These are phyloP conservation scores for Gymnogyps californianus DNA, from an alignment of 2,113 vertebrate genomes.

Conservation along the genomic window DNA sequence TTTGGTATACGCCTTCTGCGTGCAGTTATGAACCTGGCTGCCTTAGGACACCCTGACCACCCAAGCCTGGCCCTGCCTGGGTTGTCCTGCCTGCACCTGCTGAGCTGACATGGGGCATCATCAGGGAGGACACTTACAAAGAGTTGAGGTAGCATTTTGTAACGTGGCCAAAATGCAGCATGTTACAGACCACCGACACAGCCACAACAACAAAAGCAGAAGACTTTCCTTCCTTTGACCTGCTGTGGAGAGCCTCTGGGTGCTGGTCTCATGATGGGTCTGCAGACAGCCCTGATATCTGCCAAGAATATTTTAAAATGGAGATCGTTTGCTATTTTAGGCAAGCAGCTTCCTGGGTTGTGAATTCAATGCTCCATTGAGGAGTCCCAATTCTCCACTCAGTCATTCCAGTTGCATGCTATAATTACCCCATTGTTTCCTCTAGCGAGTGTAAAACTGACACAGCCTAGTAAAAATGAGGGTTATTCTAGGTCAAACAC, in stretches of 20 bases:
- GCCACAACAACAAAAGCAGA: neutral
- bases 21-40: neutral
- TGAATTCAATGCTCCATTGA: neutral
- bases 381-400: neutral
- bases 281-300: neutral
- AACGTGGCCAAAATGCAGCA: rapidly evolving
- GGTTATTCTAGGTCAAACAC: neutral
- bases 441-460: neutral
- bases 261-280: neutral
- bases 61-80: neutral
- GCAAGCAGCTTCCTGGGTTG: neutral
- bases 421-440: conserved; percentile 1
- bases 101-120: neutral
- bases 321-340: neutral
- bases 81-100: neutral
- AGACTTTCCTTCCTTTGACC: neutral
- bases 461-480: neutral
- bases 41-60: neutral
- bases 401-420: neutral
- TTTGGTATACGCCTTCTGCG: rapidly evolving
- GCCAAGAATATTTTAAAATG: neutral
- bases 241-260: neutral
- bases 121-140: neutral
- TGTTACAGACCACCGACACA: neutral
- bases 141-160: neutral